A percentile compares a stretch with the other conserved stretches of the same genome.
phyloP scores from a whole-genome alignment of 2,888 invertebrate genomes.

The Brenthis hecate region DNA sequence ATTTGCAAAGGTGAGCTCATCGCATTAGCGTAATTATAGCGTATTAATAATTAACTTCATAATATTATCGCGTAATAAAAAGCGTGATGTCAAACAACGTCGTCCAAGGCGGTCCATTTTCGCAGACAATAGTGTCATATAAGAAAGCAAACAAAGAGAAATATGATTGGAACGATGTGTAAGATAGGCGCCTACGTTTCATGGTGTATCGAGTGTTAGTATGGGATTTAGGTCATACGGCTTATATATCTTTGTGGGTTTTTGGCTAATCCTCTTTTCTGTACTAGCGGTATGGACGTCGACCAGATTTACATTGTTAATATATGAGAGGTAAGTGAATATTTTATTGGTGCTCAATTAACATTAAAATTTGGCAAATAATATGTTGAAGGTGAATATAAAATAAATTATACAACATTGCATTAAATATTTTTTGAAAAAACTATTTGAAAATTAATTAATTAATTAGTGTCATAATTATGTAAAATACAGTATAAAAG shows the following conservation, averaged over 20 bases:
- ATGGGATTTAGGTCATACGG: slow-evolving; percentile 41
- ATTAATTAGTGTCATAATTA: no score
- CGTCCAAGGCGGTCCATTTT: slow-evolving; percentile 31
- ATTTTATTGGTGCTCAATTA: no score
- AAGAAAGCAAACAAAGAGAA: slow-evolving; percentile 71
- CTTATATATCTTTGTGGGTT: slow-evolving; percentile 25
- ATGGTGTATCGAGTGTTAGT: slow-evolving; percentile 40
- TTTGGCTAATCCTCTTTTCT: slow-evolving; percentile 18
- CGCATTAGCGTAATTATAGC: slow-evolving; percentile 5
- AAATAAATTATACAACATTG: no score
- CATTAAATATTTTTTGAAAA: no score
- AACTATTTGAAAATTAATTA: no score
- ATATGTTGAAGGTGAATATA: no score
- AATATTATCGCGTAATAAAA: slow-evolving; percentile 23
- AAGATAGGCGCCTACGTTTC: slow-evolving; percentile 47
- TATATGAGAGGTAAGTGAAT: no score
- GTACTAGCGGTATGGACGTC: background rate
- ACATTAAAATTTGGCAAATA: no score
- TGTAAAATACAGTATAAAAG: no score
- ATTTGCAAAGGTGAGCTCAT: slow-evolving; percentile 3
- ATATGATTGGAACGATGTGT: slow-evolving; percentile 64
- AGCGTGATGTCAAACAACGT: slow-evolving; percentile 31
- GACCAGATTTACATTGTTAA: no score
- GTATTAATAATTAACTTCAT: slow-evolving; percentile 10
- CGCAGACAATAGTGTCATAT: slow-evolving; percentile 50